Evolutionary conservation across 1,140 invertebrate genomes (phyloP).

Genomic region (Hypsibius dujardini): DNA sequence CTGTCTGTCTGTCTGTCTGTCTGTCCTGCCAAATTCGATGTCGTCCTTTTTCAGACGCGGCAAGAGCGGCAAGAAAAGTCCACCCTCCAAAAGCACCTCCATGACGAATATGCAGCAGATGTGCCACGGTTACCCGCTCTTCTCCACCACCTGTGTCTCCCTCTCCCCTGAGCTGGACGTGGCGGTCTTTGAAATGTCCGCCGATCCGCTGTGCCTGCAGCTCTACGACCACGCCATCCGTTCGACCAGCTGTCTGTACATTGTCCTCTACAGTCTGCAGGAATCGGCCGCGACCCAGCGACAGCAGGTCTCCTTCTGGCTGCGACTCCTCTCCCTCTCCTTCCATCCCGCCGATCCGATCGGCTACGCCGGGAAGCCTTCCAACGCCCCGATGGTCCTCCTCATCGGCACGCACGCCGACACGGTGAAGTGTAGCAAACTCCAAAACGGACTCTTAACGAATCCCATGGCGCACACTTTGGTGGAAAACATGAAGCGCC

Average conservation of each 20-base stretch:
- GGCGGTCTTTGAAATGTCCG: conserved; percentile 63
- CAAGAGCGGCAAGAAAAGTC: conserved; percentile 14
- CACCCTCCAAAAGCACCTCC: conserved; percentile 20
- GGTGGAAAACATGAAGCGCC: conserved; percentile 35
- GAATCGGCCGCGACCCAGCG: conserved; percentile 52
- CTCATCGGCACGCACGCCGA: conserved; percentile 51
- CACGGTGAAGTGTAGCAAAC: conserved; percentile 25
- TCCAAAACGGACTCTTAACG: background rate
- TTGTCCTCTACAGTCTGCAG: conserved; percentile 53
- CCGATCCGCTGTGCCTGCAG: conserved; percentile 56
- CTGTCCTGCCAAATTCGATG: too few species aligned
- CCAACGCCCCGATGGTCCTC: conserved; percentile 38
- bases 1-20: too few species aligned
- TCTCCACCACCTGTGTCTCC: conserved; percentile 20
- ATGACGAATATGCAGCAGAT: conserved; percentile 28
- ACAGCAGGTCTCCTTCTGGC: conserved; percentile 57
- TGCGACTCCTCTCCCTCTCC: conserved; percentile 41
- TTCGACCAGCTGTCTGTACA: conserved; percentile 46
- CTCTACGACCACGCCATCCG: conserved; percentile 59
- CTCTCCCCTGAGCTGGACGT: conserved; percentile 35
- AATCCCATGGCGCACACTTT: conserved; percentile 38
- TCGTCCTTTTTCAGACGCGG: too few species aligned
- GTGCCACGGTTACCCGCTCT: conserved; percentile 27
- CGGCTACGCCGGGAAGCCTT: conserved; percentile 40
- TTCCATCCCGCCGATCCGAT: conserved; percentile 49